Conservation (phyloP, 2,113 vertebrate species). For the Osmerus eperlanus region DNA sequence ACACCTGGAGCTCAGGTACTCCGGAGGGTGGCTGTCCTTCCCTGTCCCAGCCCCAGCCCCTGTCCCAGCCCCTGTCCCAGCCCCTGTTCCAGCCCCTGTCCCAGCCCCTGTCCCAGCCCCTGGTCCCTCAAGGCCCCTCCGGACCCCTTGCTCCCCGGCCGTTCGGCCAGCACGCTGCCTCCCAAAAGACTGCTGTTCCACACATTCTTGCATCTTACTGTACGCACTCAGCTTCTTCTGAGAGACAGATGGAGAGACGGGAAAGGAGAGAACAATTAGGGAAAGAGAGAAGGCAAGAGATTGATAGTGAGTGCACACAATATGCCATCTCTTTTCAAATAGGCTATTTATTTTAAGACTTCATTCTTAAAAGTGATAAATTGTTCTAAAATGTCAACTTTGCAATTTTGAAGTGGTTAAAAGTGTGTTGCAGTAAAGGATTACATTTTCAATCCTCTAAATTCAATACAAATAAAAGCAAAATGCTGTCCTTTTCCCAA, state of each 20-base stretch:
- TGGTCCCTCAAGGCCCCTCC: constrained; percentile 40
- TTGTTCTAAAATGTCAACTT: too few species aligned
- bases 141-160: constrained; percentile 50
- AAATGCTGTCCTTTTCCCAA: too few species aligned
- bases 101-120: constrained; percentile 63
- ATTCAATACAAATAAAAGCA: too few species aligned
- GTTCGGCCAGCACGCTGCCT: constrained; percentile 46
- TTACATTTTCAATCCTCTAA: too few species aligned
- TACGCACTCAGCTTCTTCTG: constrained; percentile 84
- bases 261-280: constrained; percentile 1
- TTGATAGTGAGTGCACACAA: constrained; percentile 10
- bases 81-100: constrained; percentile 60
- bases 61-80: constrained; percentile 61
- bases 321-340: too few species aligned
- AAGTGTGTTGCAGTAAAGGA: too few species aligned
- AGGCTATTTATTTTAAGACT: too few species aligned
- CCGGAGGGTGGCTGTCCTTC: constrained; percentile 88
- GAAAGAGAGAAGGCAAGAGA: not conserved
- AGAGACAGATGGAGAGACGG: constrained; percentile 9
- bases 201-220: constrained; percentile 93
- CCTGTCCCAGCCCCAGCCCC: constrained; percentile 28
- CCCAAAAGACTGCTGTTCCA: constrained; percentile 71
- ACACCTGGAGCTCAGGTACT: constrained; percentile 96
- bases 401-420: too few species aligned
- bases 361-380: too few species aligned